These are phyloP conservation scores for Ips nitidus DNA, from an alignment of 1,140 invertebrate species.

Conservation along the genomic window DNA sequence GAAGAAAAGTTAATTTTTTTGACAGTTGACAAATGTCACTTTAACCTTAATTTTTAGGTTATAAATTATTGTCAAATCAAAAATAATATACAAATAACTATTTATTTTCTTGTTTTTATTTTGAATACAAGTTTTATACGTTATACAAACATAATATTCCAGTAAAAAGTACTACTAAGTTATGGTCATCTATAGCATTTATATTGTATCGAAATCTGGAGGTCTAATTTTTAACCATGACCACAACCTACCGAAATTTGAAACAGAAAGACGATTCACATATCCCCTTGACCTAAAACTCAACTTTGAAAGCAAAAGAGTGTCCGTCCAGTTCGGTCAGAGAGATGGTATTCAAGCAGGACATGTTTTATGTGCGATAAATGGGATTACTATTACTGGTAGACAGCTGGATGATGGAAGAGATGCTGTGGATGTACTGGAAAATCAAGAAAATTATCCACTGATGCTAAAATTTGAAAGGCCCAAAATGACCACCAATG, in stretches of 20 bases:
- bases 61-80: too few species aligned
- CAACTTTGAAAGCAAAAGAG: conserved; percentile 86
- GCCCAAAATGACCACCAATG: conserved; percentile 91
- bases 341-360: conserved; percentile 93
- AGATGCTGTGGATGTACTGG: conserved; percentile 76
- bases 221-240: conserved; percentile 96
- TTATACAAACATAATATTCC: too few species aligned
- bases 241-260: conserved; percentile 83
- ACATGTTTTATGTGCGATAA: conserved; percentile 84
- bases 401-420: conserved; percentile 81
- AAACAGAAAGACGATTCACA: conserved; percentile 88
- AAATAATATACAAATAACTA: too few species aligned
- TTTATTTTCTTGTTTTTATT: too few species aligned
- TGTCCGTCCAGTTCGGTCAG: conserved; percentile 93
- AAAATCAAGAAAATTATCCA: conserved; percentile 76
- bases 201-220: conserved; percentile 95
- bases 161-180: neutral
- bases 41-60: too few species aligned
- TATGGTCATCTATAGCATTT: conserved; percentile 94
- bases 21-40: too few species aligned
- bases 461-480: conserved; percentile 82
- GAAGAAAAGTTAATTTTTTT: too few species aligned
- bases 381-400: conserved; percentile 79
- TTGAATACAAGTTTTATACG: too few species aligned
- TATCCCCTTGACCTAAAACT: conserved; percentile 90